phyloP scores from a whole-genome alignment of 2,797 vertebrate genomes.

The Gadopsis bispinosus region DNA sequence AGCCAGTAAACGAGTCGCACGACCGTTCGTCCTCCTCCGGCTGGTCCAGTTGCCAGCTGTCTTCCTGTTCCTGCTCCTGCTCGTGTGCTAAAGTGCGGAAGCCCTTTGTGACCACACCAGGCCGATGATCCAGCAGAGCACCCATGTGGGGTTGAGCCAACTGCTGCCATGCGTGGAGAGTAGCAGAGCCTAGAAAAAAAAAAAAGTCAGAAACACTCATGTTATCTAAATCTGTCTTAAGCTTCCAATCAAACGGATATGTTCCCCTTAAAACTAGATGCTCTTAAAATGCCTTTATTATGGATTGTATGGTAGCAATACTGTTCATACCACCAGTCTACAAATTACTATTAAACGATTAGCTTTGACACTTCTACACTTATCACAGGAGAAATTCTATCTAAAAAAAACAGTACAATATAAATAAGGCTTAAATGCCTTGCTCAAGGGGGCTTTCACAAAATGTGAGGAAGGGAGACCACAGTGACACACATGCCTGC shows the following conservation, averaged over 20 bases:
- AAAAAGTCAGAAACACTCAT: conserved; percentile 26
- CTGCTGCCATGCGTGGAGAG: conserved; percentile 99
- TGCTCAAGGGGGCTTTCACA: background rate
- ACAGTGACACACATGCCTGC: background rate
- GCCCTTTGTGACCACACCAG: conserved; percentile 98
- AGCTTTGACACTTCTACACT: background rate
- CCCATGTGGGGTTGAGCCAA: conserved; percentile 97
- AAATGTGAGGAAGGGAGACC: background rate
- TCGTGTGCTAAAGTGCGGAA: conserved; percentile 88
- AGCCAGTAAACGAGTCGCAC: conserved; percentile 85
- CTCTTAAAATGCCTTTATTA: background rate
- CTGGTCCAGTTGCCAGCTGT: conserved; percentile 87
- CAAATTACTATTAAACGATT: too few relatives aligned
- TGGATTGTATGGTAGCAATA: too few relatives aligned
- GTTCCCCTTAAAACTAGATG: background rate
- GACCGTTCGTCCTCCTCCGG: conserved; percentile 95
- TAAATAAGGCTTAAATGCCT: background rate
- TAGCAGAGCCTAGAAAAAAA: conserved; percentile 90
- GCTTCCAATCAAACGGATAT: background rate
- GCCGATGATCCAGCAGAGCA: conserved; percentile 93
- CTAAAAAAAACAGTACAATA: background rate
- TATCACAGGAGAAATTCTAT: background rate
- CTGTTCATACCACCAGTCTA: background rate
- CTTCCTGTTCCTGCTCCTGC: conserved; percentile 69
- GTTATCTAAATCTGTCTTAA: conserved; percentile 9